Conservation (phyloP, 2,113 vertebrate species). For the Verasper variegatus region DNA sequence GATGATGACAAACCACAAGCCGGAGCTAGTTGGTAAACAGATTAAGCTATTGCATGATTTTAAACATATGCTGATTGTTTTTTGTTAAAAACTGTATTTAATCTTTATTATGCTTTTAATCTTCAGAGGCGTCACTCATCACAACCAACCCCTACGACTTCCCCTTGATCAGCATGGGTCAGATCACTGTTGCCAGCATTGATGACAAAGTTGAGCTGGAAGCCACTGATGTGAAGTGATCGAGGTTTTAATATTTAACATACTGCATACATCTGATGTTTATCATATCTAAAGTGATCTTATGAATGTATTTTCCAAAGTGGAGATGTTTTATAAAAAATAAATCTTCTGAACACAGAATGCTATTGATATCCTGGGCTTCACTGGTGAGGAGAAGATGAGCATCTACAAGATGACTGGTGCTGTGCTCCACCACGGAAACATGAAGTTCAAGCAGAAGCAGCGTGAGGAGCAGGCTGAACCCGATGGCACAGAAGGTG, state of each 20-base stretch:
- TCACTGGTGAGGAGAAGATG: constrained; percentile 72
- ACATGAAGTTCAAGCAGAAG: constrained; percentile 93
- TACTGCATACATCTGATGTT: not conserved
- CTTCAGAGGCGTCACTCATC: constrained; percentile 59
- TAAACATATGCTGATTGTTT: too few species aligned
- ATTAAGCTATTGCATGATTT: too few species aligned
- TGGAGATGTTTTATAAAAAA: not conserved
- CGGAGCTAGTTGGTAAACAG: constrained; percentile 64
- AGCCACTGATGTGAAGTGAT: constrained; percentile 69
- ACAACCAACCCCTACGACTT: constrained; percentile 74
- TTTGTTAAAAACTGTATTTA: too few species aligned
- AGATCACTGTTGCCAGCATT: constrained; percentile 74
- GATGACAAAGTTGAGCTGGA: constrained; percentile 75
- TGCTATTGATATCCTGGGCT: constrained; percentile 80
- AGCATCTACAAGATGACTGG: constrained; percentile 81
- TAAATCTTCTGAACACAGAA: constrained; percentile 52
- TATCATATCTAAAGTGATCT: not conserved
- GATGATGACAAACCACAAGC: constrained; percentile 76
- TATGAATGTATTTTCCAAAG: not conserved
- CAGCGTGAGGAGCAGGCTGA: constrained; percentile 91
- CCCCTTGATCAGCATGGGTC: constrained; percentile 67
- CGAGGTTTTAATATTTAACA: not conserved
- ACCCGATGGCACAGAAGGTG: constrained; percentile 78
- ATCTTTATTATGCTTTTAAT: too few species aligned
- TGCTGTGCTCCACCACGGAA: constrained; percentile 87